phyloP scores from a whole-genome alignment of 1,140 invertebrate species.

The Melanaphis sacchari region DNA sequence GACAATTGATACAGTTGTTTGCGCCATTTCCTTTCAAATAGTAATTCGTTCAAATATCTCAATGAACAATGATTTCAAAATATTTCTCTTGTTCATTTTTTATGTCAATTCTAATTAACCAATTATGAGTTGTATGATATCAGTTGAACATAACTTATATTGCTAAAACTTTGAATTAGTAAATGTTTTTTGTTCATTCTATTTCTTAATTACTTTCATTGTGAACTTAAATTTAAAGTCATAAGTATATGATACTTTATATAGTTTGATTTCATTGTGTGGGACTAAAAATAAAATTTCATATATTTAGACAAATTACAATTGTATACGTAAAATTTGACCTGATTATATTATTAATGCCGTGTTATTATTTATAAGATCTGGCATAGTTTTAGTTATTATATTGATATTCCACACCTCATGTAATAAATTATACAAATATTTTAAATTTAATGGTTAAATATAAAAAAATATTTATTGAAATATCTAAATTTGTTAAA shows the following conservation, averaged over 20 bases:
- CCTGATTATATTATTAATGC: background rate
- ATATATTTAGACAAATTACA: background rate
- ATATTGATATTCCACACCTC: background rate
- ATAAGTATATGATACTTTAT: background rate
- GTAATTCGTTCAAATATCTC: background rate
- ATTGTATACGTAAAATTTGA: background rate
- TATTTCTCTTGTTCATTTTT: background rate
- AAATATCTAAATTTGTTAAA: background rate
- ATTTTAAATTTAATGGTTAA: background rate
- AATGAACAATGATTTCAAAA: background rate
- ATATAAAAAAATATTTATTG: background rate
- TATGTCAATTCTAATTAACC: background rate
- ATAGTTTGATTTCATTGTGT: background rate
- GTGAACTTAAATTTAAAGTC: background rate
- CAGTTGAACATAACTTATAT: background rate
- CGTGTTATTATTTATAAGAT: background rate
- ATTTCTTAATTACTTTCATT: background rate
- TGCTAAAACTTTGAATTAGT: background rate
- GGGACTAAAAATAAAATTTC: background rate
- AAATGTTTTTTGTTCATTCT: background rate
- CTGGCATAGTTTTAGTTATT: background rate
- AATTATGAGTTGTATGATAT: background rate
- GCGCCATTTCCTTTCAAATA: conserved; percentile 51
- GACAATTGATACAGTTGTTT: conserved; percentile 41
- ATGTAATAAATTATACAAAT: background rate